Evolutionary conservation across 1,140 invertebrate species (phyloP).

Genomic region (Rhynchophorus ferrugineus): DNA sequence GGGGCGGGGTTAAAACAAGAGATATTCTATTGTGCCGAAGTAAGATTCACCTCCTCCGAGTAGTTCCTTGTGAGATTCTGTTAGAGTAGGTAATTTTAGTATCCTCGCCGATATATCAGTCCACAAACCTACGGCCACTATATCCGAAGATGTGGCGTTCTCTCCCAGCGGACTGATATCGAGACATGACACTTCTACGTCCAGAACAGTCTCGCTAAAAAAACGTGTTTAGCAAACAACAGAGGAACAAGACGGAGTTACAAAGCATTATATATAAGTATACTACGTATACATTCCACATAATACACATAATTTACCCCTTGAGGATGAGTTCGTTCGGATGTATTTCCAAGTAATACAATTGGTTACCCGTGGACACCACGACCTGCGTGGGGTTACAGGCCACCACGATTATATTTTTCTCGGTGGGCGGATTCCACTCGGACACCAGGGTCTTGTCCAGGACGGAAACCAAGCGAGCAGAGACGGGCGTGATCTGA

Average conservation of each 20-base stretch:
- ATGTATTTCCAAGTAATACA: slow-evolving; percentile 84
- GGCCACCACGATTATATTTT: slow-evolving; percentile 81
- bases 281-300: too few relatives aligned
- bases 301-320: too few relatives aligned
- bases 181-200: slow-evolving; percentile 93
- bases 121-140: slow-evolving; percentile 93
- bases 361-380: slow-evolving; percentile 78
- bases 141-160: slow-evolving; percentile 52
- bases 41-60: slow-evolving; percentile 65
- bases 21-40: slow-evolving; percentile 1
- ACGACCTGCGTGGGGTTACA: slow-evolving; percentile 79
- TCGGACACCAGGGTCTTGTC: slow-evolving; percentile 62
- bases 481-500: slow-evolving; percentile 60
- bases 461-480: slow-evolving; percentile 59
- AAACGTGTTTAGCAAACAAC: slow-evolving; percentile 1
- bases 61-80: slow-evolving; percentile 75
- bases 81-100: slow-evolving; percentile 68
- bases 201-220: slow-evolving; percentile 58
- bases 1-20: not conserved
- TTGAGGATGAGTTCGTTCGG: slow-evolving; percentile 57
- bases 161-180: slow-evolving; percentile 82
- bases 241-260: not conserved
- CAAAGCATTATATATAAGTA: not conserved
- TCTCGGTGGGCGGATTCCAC: slow-evolving; percentile 69
- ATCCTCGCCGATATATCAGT: slow-evolving; percentile 92